Percentiles rank a stretch among this genome's conserved stretches.
These are phyloP conservation scores for Drosophila siamana DNA, from an alignment of 2,888 invertebrate genomes.

Conservation along the genomic window DNA sequence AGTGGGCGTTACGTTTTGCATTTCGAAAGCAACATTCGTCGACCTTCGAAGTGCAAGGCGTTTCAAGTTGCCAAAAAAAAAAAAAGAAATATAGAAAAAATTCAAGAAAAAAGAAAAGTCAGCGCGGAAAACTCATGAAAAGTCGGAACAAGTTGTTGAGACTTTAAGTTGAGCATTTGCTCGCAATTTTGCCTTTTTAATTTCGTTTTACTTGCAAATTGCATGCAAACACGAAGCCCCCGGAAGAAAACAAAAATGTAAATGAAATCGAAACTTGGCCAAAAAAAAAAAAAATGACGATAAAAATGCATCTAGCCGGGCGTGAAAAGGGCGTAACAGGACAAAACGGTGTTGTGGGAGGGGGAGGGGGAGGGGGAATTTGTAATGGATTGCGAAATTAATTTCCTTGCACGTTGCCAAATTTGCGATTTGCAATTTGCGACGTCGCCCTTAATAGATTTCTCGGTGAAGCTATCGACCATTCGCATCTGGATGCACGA, in stretches of 20 bases:
- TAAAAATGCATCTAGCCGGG: not conserved
- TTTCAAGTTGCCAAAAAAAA: slow-evolving; percentile 28
- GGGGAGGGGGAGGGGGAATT: not conserved
- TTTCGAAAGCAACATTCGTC: slow-evolving; percentile 18
- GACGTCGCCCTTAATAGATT: slow-evolving; percentile 86
- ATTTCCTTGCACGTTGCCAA: slow-evolving; percentile 9
- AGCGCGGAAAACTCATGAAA: slow-evolving; percentile 32
- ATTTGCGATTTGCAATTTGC: slow-evolving; percentile 10
- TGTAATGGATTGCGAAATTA: slow-evolving; percentile 20
- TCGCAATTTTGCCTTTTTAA: slow-evolving; percentile 62
- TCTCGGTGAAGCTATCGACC: slow-evolving; percentile 93
- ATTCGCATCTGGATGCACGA: slow-evolving; percentile 98
- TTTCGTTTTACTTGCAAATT: slow-evolving; percentile 75
- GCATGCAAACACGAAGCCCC: slow-evolving; percentile 77
- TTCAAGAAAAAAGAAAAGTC: slow-evolving; percentile 18
- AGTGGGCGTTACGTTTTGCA: slow-evolving; percentile 30
- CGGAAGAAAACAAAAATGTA: slow-evolving; percentile 24
- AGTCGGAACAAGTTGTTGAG: slow-evolving; percentile 59
- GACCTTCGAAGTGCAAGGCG: slow-evolving; percentile 47
- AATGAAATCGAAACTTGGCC: slow-evolving; percentile 33
- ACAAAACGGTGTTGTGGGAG: too few relatives aligned
- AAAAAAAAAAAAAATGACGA: not conserved
- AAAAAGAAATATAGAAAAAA: not conserved
- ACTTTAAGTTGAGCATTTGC: slow-evolving; percentile 61
- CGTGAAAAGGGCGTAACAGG: not conserved